phyloP scores from a whole-genome alignment of 1,140 invertebrate genomes.

The Contarinia nasturtii region DNA sequence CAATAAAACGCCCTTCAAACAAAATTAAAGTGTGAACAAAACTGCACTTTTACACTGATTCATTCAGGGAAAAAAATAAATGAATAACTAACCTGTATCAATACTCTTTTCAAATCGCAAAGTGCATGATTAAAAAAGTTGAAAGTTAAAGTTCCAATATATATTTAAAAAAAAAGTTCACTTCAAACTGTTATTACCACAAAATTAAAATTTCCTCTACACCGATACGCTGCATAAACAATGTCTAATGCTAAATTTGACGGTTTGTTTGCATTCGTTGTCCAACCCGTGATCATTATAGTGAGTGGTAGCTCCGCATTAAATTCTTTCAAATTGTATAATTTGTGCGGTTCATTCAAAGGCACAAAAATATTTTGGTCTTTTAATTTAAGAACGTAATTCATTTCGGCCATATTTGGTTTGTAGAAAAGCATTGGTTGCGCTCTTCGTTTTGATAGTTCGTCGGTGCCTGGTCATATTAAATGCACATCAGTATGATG shows the following conservation, averaged over 20 bases:
- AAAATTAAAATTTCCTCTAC: background rate
- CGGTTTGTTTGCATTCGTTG: background rate
- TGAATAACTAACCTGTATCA: background rate
- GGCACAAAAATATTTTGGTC: background rate
- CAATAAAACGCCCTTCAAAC: constrained; percentile 12
- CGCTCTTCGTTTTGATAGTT: no score
- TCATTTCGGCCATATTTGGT: background rate
- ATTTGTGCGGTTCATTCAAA: background rate
- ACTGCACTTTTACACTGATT: no score
- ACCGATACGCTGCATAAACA: background rate
- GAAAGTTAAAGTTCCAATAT: no score
- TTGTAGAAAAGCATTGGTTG: no score
- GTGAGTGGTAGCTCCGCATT: background rate
- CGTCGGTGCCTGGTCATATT: no score
- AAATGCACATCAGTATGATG: no score
- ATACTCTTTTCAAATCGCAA: no score
- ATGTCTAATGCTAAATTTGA: background rate
- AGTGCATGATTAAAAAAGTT: no score
- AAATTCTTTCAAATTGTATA: background rate
- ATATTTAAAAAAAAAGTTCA: no score
- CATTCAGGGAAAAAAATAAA: background rate
- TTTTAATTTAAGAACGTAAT: background rate
- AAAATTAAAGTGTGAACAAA: background rate
- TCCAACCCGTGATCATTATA: background rate
- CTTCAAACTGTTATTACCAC: background rate